A percentile compares a stretch with the other conserved stretches of the same genome.
These are phyloP conservation scores for Aradophagus sp. DNA, from an alignment of 1,140 invertebrate genomes.

Conservation along the genomic window DNA sequence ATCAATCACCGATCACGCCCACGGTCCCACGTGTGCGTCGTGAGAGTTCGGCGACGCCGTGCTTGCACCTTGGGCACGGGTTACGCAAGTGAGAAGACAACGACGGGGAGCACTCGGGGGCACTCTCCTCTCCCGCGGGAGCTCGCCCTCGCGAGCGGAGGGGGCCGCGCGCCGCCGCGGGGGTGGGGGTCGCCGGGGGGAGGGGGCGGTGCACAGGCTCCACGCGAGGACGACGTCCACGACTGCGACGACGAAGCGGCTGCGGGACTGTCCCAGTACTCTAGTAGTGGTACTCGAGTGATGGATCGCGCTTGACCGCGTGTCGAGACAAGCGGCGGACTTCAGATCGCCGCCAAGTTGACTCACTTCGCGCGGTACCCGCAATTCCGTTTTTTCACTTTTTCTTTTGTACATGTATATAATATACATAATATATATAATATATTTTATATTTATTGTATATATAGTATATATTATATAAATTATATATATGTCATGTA, in stretches of 20 bases:
- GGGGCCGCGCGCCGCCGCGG: too few species aligned
- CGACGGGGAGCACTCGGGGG: slow-evolving; percentile 13
- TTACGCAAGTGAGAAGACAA: slow-evolving; percentile 21
- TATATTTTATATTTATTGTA: too few species aligned
- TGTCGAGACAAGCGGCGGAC: background rate
- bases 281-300: slow-evolving; percentile 30
- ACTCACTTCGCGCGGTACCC: too few species aligned
- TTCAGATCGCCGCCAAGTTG: too few species aligned
- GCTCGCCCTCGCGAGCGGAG: too few species aligned
- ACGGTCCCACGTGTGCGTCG: slow-evolving; percentile 28
- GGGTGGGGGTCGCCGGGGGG: too few species aligned
- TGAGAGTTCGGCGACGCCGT: slow-evolving; percentile 25
- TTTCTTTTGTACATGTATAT: too few species aligned
- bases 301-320: slow-evolving; percentile 27
- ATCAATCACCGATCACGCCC: slow-evolving; percentile 22
- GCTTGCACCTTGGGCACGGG: slow-evolving; percentile 9
- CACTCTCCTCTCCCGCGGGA: slow-evolving; percentile 34
- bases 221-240: slow-evolving; percentile 40
- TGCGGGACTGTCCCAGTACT: slow-evolving; percentile 33
- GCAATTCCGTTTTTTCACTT: too few species aligned
- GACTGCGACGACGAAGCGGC: too few species aligned
- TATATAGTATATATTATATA: too few species aligned
- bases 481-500: too few species aligned
- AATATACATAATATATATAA: too few species aligned
- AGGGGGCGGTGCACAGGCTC: slow-evolving; percentile 7